A percentile compares a stretch with the other conserved stretches of the same genome.
Evolutionary conservation across 2,888 invertebrate species (phyloP).

Genomic region (Acholoe squamosa): DNA sequence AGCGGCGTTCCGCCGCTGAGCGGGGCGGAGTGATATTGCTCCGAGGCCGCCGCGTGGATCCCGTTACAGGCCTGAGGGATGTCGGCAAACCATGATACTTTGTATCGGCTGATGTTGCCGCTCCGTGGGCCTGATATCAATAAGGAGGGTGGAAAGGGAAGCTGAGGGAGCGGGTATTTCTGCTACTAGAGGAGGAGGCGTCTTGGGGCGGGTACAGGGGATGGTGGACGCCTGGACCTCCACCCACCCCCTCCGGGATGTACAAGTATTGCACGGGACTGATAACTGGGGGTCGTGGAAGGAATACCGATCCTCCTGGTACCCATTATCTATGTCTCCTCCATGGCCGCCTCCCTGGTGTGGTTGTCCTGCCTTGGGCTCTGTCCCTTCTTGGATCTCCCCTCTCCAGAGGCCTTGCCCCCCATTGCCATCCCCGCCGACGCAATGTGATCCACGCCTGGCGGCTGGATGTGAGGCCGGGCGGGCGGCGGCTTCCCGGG

Average conservation of each 20-base stretch:
- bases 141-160: neutral
- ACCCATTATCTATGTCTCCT: neutral
- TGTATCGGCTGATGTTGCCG: slow-evolving; percentile 40
- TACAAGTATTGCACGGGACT: neutral
- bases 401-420: neutral
- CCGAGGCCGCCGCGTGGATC: neutral
- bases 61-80: slow-evolving; percentile 2
- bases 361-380: neutral
- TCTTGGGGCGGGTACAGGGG: neutral
- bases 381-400: neutral
- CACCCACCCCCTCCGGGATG: neutral
- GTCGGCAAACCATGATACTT: slow-evolving; percentile 1
- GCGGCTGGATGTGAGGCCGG: neutral
- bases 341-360: neutral
- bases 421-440: neutral
- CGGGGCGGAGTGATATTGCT: neutral
- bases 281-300: neutral
- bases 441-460: slow-evolving; percentile 5
- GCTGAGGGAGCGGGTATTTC: neutral
- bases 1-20: neutral
- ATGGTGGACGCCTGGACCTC: neutral
- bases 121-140: slow-evolving; percentile 4
- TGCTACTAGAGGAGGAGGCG: neutral
- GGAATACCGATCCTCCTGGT: neutral
- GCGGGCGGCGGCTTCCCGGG: slow-evolving; percentile 36